Evolutionary conservation across 2,888 invertebrate species (phyloP).

Genomic region (Mayetiola destructor): DNA sequence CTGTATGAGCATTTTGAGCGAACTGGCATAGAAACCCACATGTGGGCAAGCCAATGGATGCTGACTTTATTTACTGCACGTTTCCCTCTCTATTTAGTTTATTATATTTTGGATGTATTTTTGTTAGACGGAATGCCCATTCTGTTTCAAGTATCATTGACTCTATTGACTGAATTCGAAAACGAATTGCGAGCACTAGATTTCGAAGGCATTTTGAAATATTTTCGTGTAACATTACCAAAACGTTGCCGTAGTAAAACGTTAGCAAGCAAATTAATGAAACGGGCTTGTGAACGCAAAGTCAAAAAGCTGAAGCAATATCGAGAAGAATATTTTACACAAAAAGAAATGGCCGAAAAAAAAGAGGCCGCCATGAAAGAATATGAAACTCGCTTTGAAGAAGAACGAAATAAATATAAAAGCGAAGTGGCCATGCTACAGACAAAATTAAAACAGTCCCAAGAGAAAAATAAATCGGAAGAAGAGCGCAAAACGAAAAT

Average conservation of each 20-base stretch:
- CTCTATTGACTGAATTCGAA: constrained; percentile 78
- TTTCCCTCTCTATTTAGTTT: constrained; percentile 91
- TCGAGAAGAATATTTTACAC: constrained; percentile 71
- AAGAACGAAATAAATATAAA: constrained; percentile 37
- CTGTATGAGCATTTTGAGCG: constrained; percentile 66
- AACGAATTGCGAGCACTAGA: constrained; percentile 84
- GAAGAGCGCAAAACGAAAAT: constrained; percentile 62
- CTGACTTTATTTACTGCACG: constrained; percentile 97
- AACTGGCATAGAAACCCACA: constrained; percentile 86
- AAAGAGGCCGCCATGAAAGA: constrained; percentile 50
- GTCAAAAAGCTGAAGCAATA: constrained; percentile 90
- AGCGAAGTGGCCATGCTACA: constrained; percentile 44
- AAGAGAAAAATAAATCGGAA: constrained; percentile 57
- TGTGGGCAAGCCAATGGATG: constrained; percentile 99
- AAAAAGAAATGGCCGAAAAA: constrained; percentile 53
- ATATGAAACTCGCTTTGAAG: constrained; percentile 48
- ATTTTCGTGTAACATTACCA: constrained; percentile 92
- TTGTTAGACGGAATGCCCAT: constrained; percentile 88
- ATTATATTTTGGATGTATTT: constrained; percentile 94
- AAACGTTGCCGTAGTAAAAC: constrained; percentile 91
- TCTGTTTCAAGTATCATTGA: constrained; percentile 90
- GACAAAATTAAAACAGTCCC: constrained; percentile 60
- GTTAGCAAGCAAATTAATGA: constrained; percentile 75
- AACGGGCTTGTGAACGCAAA: constrained; percentile 78
- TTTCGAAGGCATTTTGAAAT: constrained; percentile 95